Evolutionary conservation across 2,113 vertebrate genomes (phyloP).

Genomic region (Pungitius pungitius): DNA sequence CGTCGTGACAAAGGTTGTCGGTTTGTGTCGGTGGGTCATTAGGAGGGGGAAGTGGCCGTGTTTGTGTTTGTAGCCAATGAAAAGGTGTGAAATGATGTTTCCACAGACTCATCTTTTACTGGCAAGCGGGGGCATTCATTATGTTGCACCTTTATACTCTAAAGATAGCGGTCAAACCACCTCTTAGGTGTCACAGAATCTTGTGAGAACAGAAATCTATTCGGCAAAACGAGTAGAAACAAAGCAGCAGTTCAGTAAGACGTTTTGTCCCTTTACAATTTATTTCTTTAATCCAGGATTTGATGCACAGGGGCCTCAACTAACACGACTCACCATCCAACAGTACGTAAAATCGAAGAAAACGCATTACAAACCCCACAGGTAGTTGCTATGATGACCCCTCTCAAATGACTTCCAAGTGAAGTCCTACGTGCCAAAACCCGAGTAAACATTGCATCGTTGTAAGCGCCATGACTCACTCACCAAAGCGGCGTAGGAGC

Average conservation of each 20-base stretch:
- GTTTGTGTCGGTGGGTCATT: slow-evolving; percentile 42
- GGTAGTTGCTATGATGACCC: slow-evolving; percentile 42
- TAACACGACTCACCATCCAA: neutral
- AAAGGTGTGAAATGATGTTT: slow-evolving; percentile 54
- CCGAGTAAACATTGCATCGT: slow-evolving; percentile 47
- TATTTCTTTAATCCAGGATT: neutral
- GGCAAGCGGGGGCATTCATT: too few relatives aligned
- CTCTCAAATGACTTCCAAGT: slow-evolving; percentile 35
- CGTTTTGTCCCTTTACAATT: neutral
- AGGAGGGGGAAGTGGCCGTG: neutral
- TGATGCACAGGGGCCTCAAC: neutral
- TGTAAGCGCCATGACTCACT: slow-evolving; percentile 57
- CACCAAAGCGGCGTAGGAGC: slow-evolving; percentile 8
- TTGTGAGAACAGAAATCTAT: neutral
- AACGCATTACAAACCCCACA: slow-evolving; percentile 21
- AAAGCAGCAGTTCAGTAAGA: neutral
- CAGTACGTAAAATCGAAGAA: neutral
- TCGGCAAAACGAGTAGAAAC: neutral
- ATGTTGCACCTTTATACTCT: too few relatives aligned
- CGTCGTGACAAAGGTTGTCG: slow-evolving; percentile 35
- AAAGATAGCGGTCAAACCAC: neutral
- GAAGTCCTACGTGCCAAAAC: slow-evolving; percentile 50
- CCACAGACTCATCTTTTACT: slow-evolving; percentile 5
- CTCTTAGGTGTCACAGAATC: neutral
- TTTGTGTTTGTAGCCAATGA: slow-evolving; percentile 16